Percentiles rank a stretch among this genome's conserved stretches.
phyloP scores from a whole-genome alignment of 2,797 vertebrate genomes.

The Gallirallus australis region DNA sequence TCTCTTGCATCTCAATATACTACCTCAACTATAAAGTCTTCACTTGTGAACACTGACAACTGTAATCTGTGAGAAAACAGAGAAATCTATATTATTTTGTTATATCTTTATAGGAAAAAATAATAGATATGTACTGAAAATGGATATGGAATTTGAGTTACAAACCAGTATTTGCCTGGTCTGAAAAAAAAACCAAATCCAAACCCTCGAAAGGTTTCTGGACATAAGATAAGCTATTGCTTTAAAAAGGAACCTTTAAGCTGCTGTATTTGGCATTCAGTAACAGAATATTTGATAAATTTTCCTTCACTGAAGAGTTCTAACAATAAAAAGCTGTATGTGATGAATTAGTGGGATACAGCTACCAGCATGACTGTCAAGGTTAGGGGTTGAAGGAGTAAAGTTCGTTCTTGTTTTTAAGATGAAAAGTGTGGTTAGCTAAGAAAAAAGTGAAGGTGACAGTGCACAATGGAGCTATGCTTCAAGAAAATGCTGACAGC shows the following conservation, averaged over 20 bases:
- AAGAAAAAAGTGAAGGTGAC: neutral
- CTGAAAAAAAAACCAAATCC: neutral
- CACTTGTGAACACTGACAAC: neutral
- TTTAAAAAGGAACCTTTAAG: neutral
- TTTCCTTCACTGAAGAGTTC: neutral
- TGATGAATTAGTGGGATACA: neutral
- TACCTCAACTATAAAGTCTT: neutral
- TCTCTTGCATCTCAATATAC: neutral
- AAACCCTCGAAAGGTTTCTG: neutral
- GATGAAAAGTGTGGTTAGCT: neutral
- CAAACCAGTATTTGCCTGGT: neutral
- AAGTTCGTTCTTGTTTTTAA: neutral
- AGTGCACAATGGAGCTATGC: neutral
- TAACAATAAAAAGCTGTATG: neutral
- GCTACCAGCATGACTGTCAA: neutral
- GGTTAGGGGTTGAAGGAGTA: neutral
- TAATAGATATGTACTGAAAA: neutral
- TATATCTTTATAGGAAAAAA: neutral
- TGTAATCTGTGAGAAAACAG: neutral
- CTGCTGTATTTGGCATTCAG: neutral
- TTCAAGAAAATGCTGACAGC: neutral
- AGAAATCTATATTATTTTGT: neutral
- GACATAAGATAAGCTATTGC: neutral
- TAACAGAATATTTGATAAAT: neutral
- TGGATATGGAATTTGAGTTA: neutral